phyloP scores from a whole-genome alignment of 1,140 invertebrate species.

The Stegodyphus mimosarum region DNA sequence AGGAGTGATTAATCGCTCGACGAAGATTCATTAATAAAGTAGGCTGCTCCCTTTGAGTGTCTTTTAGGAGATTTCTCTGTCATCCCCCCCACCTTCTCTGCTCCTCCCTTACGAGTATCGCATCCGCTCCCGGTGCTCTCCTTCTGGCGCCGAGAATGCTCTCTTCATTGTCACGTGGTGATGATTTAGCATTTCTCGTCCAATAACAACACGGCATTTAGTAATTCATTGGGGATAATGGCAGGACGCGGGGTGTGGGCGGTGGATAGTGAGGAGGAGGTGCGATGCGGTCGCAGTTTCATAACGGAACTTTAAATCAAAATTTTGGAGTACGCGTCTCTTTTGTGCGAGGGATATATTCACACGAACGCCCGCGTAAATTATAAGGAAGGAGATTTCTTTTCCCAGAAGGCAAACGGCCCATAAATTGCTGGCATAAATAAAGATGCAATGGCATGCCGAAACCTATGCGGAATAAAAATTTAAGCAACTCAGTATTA shows the following conservation, averaged over 20 bases:
- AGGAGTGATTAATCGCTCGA: constrained; percentile 59
- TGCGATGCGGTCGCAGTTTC: constrained; percentile 52
- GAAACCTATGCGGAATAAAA: neutral
- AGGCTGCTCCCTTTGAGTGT: constrained; percentile 43
- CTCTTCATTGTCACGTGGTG: constrained; percentile 57
- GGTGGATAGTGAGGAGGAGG: neutral
- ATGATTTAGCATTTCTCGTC: constrained; percentile 60
- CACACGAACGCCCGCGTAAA: neutral
- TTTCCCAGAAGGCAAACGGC: no score
- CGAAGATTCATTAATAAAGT: constrained; percentile 58
- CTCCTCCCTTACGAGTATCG: no score
- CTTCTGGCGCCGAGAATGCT: constrained; percentile 10
- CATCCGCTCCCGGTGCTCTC: constrained; percentile 22
- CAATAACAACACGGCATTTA: constrained; percentile 60
- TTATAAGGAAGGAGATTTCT: neutral
- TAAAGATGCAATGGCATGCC: neutral
- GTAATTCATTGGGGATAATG: constrained; percentile 36
- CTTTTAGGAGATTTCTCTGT: constrained; percentile 13
- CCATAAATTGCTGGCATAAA: neutral
- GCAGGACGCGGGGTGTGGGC: neutral
- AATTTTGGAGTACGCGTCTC: constrained; percentile 19
- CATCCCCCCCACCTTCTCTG: neutral
- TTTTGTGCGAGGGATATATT: neutral
- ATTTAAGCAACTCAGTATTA: neutral
- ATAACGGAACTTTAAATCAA: constrained; percentile 51